Evolutionary conservation across 1,140 invertebrate genomes (phyloP).

Genomic region (Pseudomyrmex dendroicus): DNA sequence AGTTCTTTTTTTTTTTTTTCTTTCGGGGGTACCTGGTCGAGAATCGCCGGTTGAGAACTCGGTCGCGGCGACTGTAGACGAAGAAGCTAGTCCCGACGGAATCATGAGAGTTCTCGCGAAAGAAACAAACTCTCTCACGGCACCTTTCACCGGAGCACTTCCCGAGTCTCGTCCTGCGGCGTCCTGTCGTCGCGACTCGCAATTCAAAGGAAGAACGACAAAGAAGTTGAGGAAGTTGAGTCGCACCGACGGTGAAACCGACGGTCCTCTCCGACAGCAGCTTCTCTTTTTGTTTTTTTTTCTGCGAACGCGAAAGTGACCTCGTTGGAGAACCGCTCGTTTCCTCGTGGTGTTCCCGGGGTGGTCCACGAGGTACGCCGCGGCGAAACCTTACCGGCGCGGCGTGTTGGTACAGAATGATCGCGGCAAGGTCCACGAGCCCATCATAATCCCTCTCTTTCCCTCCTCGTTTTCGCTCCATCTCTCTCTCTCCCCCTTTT

Average conservation of each 20-base stretch:
- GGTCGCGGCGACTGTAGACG: neutral
- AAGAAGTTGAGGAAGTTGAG: neutral
- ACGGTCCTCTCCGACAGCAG: neutral
- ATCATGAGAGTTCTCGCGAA: constrained; percentile 18
- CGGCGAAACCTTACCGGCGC: constrained; percentile 65
- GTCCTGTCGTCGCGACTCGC: constrained; percentile 4
- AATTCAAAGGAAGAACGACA: neutral
- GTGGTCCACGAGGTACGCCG: constrained; percentile 51
- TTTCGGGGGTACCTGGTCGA: neutral
- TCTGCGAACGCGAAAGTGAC: constrained; percentile 23
- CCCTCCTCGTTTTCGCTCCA: constrained; percentile 33
- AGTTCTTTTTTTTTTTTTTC: neutral
- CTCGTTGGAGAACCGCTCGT: constrained; percentile 36
- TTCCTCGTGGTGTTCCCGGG: constrained; percentile 64
- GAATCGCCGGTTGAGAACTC: neutral
- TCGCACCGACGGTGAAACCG: neutral
- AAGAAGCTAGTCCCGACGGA: constrained; percentile 16
- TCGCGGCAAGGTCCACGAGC: constrained; percentile 69
- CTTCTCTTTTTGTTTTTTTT: neutral
- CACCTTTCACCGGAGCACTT: constrained; percentile 58
- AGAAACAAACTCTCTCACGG: constrained; percentile 30
- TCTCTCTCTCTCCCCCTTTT: constrained; percentile 36
- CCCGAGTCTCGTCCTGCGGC: constrained; percentile 28
- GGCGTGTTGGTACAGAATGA: constrained; percentile 71
- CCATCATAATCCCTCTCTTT: constrained; percentile 64